Evolutionary conservation across 2,797 vertebrate species (phyloP).

Genomic region (Somateria mollissima): DNA sequence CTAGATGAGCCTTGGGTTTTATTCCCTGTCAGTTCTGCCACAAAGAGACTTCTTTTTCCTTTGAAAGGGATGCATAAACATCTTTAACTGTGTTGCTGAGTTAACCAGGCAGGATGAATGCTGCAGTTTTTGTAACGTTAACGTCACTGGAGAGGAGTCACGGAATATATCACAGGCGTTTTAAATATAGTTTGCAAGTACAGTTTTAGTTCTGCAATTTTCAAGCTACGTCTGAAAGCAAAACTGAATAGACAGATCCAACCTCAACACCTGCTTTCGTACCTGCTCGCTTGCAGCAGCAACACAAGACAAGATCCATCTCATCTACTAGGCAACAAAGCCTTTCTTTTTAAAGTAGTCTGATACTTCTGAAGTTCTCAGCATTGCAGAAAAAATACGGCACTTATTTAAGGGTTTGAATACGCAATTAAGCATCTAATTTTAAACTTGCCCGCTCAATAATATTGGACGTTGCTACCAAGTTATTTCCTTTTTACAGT

Average conservation of each 20-base stretch:
- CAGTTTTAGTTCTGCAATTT: not conserved
- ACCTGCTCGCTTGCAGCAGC: not conserved
- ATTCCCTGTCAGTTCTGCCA: not conserved
- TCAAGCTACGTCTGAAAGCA: not conserved
- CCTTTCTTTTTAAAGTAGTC: not conserved
- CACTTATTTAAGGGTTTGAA: constrained; percentile 26
- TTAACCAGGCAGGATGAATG: not conserved
- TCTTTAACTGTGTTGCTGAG: not conserved
- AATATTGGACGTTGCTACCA: constrained; percentile 19
- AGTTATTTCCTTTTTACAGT: constrained; percentile 42
- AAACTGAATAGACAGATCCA: not conserved
- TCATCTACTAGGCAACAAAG: not conserved
- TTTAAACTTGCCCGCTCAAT: constrained; percentile 47
- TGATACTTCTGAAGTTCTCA: not conserved
- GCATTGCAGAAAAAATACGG: not conserved
- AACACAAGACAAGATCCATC: not conserved
- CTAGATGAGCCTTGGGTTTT: not conserved
- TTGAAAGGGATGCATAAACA: not conserved
- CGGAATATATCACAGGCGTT: not conserved
- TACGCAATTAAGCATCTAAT: constrained; percentile 38
- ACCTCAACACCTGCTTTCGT: not conserved
- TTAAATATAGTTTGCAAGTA: not conserved
- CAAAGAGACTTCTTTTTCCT: not conserved
- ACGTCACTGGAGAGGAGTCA: not conserved
- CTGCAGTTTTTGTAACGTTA: not conserved